These are phyloP conservation scores for Nothoprocta pentlandii DNA, from an alignment of 2,113 vertebrate species.

Conservation along the genomic window DNA sequence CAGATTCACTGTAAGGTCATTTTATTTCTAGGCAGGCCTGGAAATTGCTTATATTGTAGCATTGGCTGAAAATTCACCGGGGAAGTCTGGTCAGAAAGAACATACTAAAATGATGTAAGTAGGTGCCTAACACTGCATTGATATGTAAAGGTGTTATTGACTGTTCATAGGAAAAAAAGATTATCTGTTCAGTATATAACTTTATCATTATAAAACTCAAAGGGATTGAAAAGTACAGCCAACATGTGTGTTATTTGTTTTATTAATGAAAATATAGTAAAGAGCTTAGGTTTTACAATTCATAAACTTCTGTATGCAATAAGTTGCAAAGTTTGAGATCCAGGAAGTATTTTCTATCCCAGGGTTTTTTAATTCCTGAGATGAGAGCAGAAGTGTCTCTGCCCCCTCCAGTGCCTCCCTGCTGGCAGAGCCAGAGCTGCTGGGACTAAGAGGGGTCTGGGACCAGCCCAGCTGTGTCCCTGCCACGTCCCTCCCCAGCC, in stretches of 20 bases:
- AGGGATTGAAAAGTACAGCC: neutral
- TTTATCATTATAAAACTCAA: neutral
- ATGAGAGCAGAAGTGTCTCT: neutral
- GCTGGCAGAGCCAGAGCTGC: neutral
- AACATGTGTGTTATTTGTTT: neutral
- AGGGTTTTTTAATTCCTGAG: neutral
- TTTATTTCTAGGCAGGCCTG: neutral
- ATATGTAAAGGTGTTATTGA: neutral
- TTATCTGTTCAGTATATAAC: neutral
- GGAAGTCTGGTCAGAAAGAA: neutral
- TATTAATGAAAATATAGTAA: neutral
- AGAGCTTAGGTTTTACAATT: neutral
- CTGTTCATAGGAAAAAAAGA: neutral
- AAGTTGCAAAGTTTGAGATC: neutral
- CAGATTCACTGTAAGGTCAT: neutral
- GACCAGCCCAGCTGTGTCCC: neutral
- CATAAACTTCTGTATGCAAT: neutral
- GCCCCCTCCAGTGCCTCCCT: accelerated
- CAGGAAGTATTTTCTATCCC: neutral
- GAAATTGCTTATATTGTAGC: neutral
- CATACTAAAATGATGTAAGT: neutral
- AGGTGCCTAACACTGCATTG: neutral
- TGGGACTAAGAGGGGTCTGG: neutral
- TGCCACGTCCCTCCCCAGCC: neutral
- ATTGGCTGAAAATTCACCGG: neutral